Evolutionary conservation across 2,797 vertebrate species (phyloP).

Genomic region (Tokudaia tokunoshimensis): DNA sequence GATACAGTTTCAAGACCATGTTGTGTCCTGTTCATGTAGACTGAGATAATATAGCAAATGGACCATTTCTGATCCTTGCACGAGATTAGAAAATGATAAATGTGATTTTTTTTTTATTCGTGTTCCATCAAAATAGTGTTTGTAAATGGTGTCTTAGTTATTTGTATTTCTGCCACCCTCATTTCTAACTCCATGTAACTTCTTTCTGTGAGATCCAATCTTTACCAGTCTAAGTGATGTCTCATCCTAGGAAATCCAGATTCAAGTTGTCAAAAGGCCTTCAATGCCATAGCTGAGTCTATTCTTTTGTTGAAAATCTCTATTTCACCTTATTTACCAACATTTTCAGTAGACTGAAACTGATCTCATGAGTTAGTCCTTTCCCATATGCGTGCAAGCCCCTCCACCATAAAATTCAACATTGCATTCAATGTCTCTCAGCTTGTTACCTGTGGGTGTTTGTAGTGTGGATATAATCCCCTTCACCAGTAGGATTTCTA

Average conservation of each 20-base stretch:
- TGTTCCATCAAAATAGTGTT: neutral
- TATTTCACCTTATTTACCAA: neutral
- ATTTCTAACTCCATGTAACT: neutral
- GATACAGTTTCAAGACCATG: neutral
- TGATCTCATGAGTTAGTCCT: neutral
- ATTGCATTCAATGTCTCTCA: neutral
- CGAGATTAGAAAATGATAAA: neutral
- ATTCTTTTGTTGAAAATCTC: slow-evolving; percentile 21
- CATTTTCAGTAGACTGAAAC: slow-evolving; percentile 25
- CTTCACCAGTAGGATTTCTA: neutral
- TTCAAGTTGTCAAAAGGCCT: neutral
- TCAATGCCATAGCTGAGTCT: neutral
- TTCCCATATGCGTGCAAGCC: neutral
- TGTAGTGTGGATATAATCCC: slow-evolving; percentile 1
- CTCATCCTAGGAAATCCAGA: neutral
- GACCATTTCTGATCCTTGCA: neutral
- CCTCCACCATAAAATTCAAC: neutral
- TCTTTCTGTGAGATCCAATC: neutral
- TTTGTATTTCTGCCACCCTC: neutral
- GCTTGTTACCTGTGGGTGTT: neutral
- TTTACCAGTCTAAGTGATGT: neutral
- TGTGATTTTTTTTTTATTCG: slow-evolving; percentile 14
- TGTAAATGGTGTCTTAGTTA: slow-evolving; percentile 15
- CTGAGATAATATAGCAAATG: neutral
- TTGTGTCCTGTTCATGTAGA: neutral